Base-by-base conservation (phyloP, 2,888 invertebrate species). In the Achlya flavicornis region DNA sequence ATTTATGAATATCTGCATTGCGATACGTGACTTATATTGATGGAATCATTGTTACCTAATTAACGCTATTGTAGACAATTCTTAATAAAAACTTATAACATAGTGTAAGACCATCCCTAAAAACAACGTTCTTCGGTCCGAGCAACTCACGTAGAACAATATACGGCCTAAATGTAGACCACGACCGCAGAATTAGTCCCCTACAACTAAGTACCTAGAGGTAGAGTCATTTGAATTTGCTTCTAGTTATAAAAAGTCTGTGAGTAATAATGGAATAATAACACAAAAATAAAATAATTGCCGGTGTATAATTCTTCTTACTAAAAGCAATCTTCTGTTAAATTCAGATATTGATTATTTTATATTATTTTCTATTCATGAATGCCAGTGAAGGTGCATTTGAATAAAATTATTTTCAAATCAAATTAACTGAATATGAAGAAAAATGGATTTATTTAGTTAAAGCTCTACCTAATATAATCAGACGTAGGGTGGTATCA, bases 401-500 rank as follows among this genome's bases (percentile, higher is more conserved):
- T 38, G 38, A 38, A 38, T 38, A 38, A 38, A 38, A 38, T 38
- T 26, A 26, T 10, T 38, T 38, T 38, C 10, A 10, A 41, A 41
- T 19, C 4, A 11, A 14, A 59, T 59, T 11, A 12, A 60, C 41
- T 41, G 1, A 5, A 11, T 60, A 53, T 10, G 16, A 53, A 43
- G 3, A 41, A 60, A 60, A 60, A 41, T 41, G 64, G 58, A 64
- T 68, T 70, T 67, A 76, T 75, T 77, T 72, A 69, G 66, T 63
- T 67, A 63, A 57, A 69, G 66, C 72, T 72, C 35, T 4, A 35
- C 1, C 71, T 69, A 66, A 65, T 72, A 71, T 74, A 70, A 73
- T 72, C 69, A 61, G 67, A 68, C 57, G 67, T 62, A 64, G 69
- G 71, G 68, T 67, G 70, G 65, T 76, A 84, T 85, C 75, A 80